These are phyloP conservation scores for Drosophila nr. perissopoda DNA, from an alignment of 2,888 invertebrate species.

Conservation along the genomic window DNA sequence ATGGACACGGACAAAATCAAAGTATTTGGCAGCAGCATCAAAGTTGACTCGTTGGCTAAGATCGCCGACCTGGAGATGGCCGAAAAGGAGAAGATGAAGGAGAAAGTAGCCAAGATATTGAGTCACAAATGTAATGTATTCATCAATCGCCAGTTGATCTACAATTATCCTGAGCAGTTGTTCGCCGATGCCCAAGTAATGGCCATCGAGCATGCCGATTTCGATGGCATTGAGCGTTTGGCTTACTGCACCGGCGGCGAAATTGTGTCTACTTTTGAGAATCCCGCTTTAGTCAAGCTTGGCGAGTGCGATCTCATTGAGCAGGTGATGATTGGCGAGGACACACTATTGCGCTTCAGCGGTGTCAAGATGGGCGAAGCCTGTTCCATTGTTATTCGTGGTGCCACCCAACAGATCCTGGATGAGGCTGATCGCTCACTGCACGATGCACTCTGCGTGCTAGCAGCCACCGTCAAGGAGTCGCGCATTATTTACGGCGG, in stretches of 20 bases:
- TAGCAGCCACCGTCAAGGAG: slow-evolving; percentile 97
- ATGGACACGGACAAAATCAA: slow-evolving; percentile 99
- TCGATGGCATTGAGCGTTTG: slow-evolving; percentile 98
- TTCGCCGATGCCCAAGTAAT: slow-evolving; percentile 99
- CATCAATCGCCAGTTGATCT: slow-evolving; percentile 99
- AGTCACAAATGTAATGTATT: slow-evolving; percentile 98
- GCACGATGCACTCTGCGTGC: slow-evolving; percentile 98
- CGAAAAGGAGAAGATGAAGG: slow-evolving; percentile 99
- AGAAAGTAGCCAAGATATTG: slow-evolving; percentile 98
- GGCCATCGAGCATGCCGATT: slow-evolving; percentile 99
- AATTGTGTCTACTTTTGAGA: slow-evolving; percentile 99
- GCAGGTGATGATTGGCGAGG: slow-evolving; percentile 98
- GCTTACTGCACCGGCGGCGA: slow-evolving; percentile 99
- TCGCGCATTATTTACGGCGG: slow-evolving; percentile 96
- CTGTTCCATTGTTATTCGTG: slow-evolving; percentile 98
- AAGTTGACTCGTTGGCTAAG: slow-evolving; percentile 96
- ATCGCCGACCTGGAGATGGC: slow-evolving; percentile 98
- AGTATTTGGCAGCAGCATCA: slow-evolving; percentile 98
- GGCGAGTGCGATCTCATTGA: slow-evolving; percentile 98
- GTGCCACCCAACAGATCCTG: slow-evolving; percentile 98
- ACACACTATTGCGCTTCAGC: slow-evolving; percentile 96
- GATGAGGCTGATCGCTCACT: slow-evolving; percentile 99
- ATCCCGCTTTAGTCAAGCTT: slow-evolving; percentile 95
- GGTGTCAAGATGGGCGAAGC: slow-evolving; percentile 98
- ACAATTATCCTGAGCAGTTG: slow-evolving; percentile 99